These are phyloP conservation scores for Barypeithes pellucidus DNA, from an alignment of 2,888 invertebrate genomes.

Conservation along the genomic window DNA sequence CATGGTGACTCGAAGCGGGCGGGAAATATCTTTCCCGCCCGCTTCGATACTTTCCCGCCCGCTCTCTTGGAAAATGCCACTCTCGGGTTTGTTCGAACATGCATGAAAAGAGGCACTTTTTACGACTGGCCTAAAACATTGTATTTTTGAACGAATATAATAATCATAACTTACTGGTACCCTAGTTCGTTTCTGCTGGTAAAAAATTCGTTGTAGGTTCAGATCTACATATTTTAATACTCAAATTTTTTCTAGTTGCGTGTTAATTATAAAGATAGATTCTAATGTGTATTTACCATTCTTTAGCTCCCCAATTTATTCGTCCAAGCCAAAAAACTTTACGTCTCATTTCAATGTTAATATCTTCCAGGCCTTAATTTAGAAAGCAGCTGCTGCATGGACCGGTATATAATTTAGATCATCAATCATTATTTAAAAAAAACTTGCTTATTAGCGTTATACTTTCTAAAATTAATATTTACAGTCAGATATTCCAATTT, in stretches of 20 bases:
- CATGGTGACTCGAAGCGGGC: too few relatives aligned
- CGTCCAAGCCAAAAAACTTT: constrained; percentile 22
- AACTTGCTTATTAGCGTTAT: background rate
- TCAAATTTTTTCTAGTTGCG: background rate
- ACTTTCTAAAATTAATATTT: too few relatives aligned
- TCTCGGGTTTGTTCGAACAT: too few relatives aligned
- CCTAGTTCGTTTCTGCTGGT: too few relatives aligned
- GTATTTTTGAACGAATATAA: too few relatives aligned
- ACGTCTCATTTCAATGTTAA: constrained; percentile 3
- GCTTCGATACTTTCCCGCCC: too few relatives aligned
- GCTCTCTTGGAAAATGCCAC: too few relatives aligned
- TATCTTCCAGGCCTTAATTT: constrained; percentile 14
- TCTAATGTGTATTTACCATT: constrained; percentile 21
- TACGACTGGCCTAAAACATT: too few relatives aligned
- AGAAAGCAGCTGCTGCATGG: constrained; percentile 3
- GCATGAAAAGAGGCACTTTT: too few relatives aligned
- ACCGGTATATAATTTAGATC: background rate
- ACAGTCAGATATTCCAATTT: too few relatives aligned
- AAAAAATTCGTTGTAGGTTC: background rate
- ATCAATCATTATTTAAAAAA: background rate
- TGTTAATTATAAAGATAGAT: constrained; percentile 27
- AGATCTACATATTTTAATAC: background rate
- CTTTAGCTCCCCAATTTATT: constrained; percentile 2
- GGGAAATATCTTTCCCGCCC: too few relatives aligned
- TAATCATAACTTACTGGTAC: too few relatives aligned